Evolutionary conservation across 2,113 vertebrate genomes (phyloP).

Genomic region (Nematolebias whitei): DNA sequence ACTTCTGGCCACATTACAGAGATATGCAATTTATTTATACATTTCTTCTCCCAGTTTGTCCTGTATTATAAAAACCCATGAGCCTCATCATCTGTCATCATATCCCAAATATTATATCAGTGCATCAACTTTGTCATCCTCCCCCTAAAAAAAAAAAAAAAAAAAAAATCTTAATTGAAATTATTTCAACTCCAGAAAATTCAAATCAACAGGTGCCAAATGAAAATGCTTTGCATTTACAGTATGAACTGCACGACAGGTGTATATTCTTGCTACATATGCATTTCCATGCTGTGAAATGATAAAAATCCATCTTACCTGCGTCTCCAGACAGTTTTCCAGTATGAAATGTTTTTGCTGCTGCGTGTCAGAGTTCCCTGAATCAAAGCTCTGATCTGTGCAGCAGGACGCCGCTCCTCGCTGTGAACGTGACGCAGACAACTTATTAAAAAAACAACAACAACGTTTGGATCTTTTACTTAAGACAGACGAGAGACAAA

Average conservation of each 20-base stretch:
- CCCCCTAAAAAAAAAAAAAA: too few relatives aligned
- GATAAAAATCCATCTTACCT: constrained; percentile 70
- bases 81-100: background rate
- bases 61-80: background rate
- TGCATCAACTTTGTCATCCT: constrained; percentile 34
- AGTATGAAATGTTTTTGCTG: constrained; percentile 50
- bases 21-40: background rate
- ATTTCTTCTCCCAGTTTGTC: background rate
- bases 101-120: background rate
- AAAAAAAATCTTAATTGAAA: constrained; percentile 7
- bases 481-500: constrained; percentile 60
- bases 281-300: background rate
- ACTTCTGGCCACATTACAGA: constrained; percentile 18
- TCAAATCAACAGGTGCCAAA: constrained; percentile 68
- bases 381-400: constrained; percentile 45
- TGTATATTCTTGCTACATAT: background rate
- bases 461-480: constrained; percentile 65
- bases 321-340: constrained; percentile 69
- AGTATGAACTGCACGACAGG: background rate
- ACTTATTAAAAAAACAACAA: constrained; percentile 54
- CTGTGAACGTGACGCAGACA: constrained; percentile 40
- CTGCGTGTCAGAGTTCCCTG: constrained; percentile 68
- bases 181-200: constrained; percentile 20
- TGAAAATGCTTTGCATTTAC: background rate
- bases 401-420: constrained; percentile 35